Evolutionary conservation across 2,113 vertebrate species (phyloP).

Genomic region (Himantopus leucocephalus): DNA sequence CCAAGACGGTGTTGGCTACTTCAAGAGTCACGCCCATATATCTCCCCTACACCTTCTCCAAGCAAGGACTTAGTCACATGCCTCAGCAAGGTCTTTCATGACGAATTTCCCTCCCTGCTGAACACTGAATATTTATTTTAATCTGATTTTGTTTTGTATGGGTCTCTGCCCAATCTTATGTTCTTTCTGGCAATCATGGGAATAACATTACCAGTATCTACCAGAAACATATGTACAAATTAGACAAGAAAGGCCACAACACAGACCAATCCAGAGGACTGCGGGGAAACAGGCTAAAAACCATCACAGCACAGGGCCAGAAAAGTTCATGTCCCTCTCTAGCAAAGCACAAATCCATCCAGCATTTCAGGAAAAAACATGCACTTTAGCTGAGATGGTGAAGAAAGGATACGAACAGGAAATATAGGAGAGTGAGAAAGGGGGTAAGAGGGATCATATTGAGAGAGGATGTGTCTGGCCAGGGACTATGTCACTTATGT

Average conservation of each 20-base stretch:
- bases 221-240: background rate
- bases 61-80: background rate
- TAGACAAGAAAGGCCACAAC: background rate
- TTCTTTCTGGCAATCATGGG: background rate
- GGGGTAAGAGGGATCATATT: background rate
- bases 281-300: background rate
- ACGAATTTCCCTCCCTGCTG: background rate
- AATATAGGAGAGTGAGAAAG: background rate
- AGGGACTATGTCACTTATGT: background rate
- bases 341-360: background rate
- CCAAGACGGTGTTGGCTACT: background rate
- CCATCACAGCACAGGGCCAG: background rate
- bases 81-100: background rate
- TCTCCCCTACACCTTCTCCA: background rate
- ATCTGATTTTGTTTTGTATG: background rate
- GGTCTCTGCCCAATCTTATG: background rate
- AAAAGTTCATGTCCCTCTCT: background rate
- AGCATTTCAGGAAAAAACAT: background rate
- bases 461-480: background rate
- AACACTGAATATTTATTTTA: background rate
- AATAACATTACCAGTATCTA: background rate
- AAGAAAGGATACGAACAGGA: background rate
- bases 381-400: background rate
- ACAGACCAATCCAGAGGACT: background rate
- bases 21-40: background rate